Evolutionary conservation across 2,888 invertebrate genomes (phyloP).

Genomic region (Melanostoma scalare): DNA sequence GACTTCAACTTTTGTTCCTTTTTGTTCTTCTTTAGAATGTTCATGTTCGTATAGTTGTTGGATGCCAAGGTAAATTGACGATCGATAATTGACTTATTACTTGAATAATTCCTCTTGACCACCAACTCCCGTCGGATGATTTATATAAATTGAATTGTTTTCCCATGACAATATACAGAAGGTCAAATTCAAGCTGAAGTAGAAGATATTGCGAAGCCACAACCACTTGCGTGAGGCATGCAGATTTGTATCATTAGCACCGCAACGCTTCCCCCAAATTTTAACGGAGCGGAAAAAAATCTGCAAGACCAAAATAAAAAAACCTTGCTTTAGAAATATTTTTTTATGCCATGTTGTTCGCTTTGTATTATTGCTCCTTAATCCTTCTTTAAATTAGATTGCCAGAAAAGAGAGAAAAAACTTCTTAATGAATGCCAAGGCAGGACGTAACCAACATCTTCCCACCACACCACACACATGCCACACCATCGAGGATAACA

Average conservation of each 20-base stretch:
- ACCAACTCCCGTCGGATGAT: constrained; percentile 1
- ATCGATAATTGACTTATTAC: constrained; percentile 37
- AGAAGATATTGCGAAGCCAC: constrained; percentile 38
- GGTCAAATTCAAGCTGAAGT: constrained; percentile 34
- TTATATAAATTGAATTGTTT: constrained; percentile 41
- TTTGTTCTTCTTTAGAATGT: constrained; percentile 31
- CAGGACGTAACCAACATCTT: constrained; percentile 67
- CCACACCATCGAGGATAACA: constrained; percentile 56
- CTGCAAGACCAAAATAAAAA: constrained; percentile 20
- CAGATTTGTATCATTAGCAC: constrained; percentile 65
- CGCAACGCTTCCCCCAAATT: neutral
- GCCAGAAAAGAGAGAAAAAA: constrained; percentile 40
- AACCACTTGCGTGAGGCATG: constrained; percentile 63
- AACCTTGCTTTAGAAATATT: neutral
- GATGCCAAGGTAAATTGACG: neutral
- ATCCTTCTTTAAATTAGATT: constrained; percentile 67
- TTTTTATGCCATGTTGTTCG: constrained; percentile 7
- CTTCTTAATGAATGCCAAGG: constrained; percentile 62
- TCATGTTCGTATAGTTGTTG: too few relatives aligned
- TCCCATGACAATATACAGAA: constrained; percentile 55
- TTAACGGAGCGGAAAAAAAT: too few relatives aligned
- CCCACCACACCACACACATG: constrained; percentile 58
- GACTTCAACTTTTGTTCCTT: constrained; percentile 41
- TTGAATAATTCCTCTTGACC: neutral
- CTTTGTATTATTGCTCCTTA: constrained; percentile 38